These are phyloP conservation scores for Erythrocercus mccallii DNA, from an alignment of 2,113 vertebrate species.

Conservation along the genomic window DNA sequence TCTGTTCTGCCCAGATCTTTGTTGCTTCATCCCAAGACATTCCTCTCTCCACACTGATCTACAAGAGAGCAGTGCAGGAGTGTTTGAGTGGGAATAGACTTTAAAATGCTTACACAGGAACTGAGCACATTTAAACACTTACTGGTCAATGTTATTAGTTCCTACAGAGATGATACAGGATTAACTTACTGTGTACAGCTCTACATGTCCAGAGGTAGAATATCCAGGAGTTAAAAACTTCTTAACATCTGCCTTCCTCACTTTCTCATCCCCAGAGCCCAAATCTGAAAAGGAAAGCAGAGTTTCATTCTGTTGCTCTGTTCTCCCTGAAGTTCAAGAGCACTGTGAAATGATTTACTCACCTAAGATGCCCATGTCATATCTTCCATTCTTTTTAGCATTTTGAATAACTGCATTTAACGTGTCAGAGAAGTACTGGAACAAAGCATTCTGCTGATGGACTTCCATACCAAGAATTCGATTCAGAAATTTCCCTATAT, in stretches of 20 bases:
- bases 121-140: background rate
- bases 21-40: conserved; percentile 99
- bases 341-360: background rate
- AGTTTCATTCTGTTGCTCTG: background rate
- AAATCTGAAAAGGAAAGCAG: conserved; percentile 76
- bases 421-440: conserved; percentile 97
- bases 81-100: background rate
- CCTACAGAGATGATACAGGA: background rate
- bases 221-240: conserved; percentile 96
- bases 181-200: conserved; percentile 89
- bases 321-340: background rate
- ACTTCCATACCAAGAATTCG: conserved; percentile 98
- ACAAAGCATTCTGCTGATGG: conserved; percentile 94
- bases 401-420: conserved; percentile 93
- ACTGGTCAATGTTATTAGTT: fast-evolving
- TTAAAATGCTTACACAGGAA: background rate
- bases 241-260: conserved; percentile 90
- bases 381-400: conserved; percentile 95
- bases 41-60: conserved; percentile 96
- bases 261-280: conserved; percentile 96
- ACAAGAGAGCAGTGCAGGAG: background rate
- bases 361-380: conserved; percentile 98
- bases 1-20: conserved; percentile 93
- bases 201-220: conserved; percentile 94
- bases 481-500: conserved; percentile 97